Conservation (phyloP, 2,113 vertebrate species). For the Corythoichthys intestinalis region DNA sequence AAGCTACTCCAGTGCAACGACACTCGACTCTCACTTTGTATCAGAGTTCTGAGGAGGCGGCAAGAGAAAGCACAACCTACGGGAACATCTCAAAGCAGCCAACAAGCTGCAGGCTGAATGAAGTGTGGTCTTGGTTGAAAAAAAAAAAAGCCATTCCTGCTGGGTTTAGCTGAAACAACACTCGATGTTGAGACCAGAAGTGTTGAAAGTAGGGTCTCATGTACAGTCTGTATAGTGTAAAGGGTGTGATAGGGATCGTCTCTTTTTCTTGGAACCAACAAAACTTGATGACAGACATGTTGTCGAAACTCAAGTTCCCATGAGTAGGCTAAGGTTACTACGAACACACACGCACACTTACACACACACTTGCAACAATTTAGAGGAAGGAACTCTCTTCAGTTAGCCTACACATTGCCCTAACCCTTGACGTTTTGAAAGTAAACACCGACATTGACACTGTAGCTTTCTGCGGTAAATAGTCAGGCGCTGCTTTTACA, state of each 20-base stretch:
- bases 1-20: slow-evolving; percentile 4
- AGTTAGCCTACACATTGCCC: slow-evolving; percentile 38
- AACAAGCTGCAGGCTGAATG: not conserved
- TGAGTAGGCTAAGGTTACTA: slow-evolving; percentile 54
- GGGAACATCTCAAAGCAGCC: not conserved
- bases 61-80: not conserved
- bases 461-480: slow-evolving; percentile 14
- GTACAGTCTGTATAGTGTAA: slow-evolving; percentile 23
- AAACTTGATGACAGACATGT: slow-evolving; percentile 52
- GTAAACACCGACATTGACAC: slow-evolving; percentile 43
- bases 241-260: slow-evolving; percentile 29
- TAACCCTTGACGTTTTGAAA: slow-evolving; percentile 46
- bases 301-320: slow-evolving; percentile 67
- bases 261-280: slow-evolving; percentile 42
- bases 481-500: not conserved
- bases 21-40: slow-evolving; percentile 39
- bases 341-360: slow-evolving; percentile 14
- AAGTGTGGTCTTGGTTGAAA: not conserved
- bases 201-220: slow-evolving; percentile 5
- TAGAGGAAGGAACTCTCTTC: slow-evolving; percentile 71
- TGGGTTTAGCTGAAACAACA: not conserved
- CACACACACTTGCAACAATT: slow-evolving; percentile 34
- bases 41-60: slow-evolving; percentile 5
- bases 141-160: not conserved
- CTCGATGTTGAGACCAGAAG: not conserved